Conservation (phyloP, 1,140 invertebrate genomes). For the Drosophila pseudoobscura region DNA sequence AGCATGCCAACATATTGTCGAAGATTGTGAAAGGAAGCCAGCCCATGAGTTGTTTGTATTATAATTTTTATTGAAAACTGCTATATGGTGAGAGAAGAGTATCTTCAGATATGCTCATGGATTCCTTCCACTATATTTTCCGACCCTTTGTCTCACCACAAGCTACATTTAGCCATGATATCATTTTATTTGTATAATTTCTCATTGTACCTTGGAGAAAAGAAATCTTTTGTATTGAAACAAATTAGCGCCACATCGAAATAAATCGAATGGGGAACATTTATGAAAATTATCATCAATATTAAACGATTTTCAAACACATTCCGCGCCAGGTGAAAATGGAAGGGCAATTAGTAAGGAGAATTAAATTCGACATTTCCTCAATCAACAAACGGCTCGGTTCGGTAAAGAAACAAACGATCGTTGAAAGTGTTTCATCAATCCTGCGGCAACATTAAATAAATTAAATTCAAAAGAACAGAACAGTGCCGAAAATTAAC, state of each 20-base stretch:
- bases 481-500: conserved; percentile 62
- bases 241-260: conserved; percentile 55
- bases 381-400: conserved; percentile 54
- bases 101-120: too few relatives aligned
- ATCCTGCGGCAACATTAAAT: conserved; percentile 65
- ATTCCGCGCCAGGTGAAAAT: conserved; percentile 47
- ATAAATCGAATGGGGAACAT: conserved; percentile 46
- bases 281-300: conserved; percentile 73
- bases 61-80: too few relatives aligned
- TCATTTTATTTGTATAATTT: conserved; percentile 17
- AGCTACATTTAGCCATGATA: conserved; percentile 29
- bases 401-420: conserved; percentile 26
- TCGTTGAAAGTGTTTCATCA: conserved; percentile 64
- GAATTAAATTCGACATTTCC: conserved; percentile 71
- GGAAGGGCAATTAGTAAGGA: conserved; percentile 54
- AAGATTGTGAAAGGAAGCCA: conserved; percentile 23
- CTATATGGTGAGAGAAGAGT: too few relatives aligned
- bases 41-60: too few relatives aligned
- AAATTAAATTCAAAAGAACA: conserved; percentile 74
- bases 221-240: conserved; percentile 2
- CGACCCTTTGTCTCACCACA: conserved; percentile 1
- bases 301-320: conserved; percentile 68
- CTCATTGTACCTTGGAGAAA: conserved; percentile 6
- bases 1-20: conserved; percentile 48
- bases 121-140: too few relatives aligned